Evolutionary conservation across 1,140 invertebrate genomes (phyloP).

Genomic region (Eupeodes corollae): DNA sequence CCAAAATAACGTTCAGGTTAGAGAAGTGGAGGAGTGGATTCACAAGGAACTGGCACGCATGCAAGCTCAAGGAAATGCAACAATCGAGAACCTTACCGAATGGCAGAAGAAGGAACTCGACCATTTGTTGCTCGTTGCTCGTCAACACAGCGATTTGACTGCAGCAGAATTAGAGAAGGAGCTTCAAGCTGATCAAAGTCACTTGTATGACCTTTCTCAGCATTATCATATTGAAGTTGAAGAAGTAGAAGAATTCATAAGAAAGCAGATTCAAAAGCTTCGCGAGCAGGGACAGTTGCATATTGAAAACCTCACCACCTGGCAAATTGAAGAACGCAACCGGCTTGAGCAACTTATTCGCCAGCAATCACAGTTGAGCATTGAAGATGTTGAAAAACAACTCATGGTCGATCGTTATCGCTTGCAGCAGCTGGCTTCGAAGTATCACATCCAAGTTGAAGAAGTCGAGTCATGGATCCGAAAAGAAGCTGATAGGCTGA

Average conservation of each 20-base stretch:
- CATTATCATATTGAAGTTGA: slow-evolving; percentile 30
- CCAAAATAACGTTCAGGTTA: slow-evolving; percentile 31
- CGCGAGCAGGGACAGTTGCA: slow-evolving; percentile 27
- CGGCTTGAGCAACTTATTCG: slow-evolving; percentile 25
- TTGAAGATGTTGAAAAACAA: slow-evolving; percentile 24
- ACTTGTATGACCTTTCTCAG: slow-evolving; percentile 22
- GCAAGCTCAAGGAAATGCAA: slow-evolving; percentile 25
- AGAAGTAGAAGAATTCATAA: slow-evolving; percentile 26
- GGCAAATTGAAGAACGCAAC: slow-evolving; percentile 29
- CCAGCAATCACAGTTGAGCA: slow-evolving; percentile 22
- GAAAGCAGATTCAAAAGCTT: slow-evolving; percentile 25
- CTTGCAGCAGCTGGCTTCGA: slow-evolving; percentile 25
- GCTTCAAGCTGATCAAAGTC: slow-evolving; percentile 25
- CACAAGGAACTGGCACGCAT: slow-evolving; percentile 24
- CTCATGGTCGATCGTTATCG: slow-evolving; percentile 22
- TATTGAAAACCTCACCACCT: slow-evolving; percentile 24
- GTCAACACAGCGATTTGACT: slow-evolving; percentile 26
- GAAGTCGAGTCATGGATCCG: slow-evolving; percentile 35
- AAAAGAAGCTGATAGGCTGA: slow-evolving; percentile 21
- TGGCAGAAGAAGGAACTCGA: slow-evolving; percentile 32
- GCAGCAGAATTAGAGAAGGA: slow-evolving; percentile 27
- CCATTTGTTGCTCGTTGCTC: slow-evolving; percentile 20
- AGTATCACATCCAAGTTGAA: slow-evolving; percentile 27
- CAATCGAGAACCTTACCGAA: slow-evolving; percentile 20
- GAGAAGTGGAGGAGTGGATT: slow-evolving; percentile 32